phyloP scores from a whole-genome alignment of 1,140 invertebrate species.

The Musca domestica region DNA sequence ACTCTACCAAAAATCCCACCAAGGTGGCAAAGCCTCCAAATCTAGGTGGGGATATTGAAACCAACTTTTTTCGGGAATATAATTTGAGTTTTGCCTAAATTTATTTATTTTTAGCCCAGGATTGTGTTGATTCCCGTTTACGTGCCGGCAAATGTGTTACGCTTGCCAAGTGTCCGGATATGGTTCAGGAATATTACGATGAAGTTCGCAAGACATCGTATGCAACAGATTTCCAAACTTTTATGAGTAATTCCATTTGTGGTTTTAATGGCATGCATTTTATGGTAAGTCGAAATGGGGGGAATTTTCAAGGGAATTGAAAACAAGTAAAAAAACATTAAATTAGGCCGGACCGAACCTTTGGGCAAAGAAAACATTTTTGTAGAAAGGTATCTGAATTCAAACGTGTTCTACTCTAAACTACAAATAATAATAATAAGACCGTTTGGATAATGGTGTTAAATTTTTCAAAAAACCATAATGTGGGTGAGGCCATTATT shows the following conservation, averaged over 20 bases:
- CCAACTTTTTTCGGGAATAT: neutral
- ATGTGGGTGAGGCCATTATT: no score
- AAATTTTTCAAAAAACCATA: no score
- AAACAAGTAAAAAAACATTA: neutral
- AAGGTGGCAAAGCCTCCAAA: neutral
- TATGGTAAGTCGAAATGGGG: conserved; percentile 38
- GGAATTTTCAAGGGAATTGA: neutral
- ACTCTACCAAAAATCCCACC: neutral
- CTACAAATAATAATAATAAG: no score
- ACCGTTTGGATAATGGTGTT: no score
- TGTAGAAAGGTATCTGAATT: no score
- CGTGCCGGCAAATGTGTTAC: conserved; percentile 55
- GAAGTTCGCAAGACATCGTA: conserved; percentile 31
- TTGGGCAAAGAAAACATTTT: no score
- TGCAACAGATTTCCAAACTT: conserved; percentile 44
- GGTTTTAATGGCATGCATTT: conserved; percentile 56
- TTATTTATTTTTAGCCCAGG: conserved; percentile 36
- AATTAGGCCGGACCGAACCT: neutral
- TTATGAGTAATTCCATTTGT: conserved; percentile 58
- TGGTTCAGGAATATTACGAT: conserved; percentile 53
- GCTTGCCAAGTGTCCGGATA: conserved; percentile 52
- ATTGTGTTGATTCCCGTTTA: conserved; percentile 47
- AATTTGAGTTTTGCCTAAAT: neutral
- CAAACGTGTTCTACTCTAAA: no score
- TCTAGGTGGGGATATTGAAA: neutral